A percentile compares a stretch with the other conserved stretches of the same genome.
Conservation (phyloP, 2,113 vertebrate species). For the Illadopsis cleaveri region DNA sequence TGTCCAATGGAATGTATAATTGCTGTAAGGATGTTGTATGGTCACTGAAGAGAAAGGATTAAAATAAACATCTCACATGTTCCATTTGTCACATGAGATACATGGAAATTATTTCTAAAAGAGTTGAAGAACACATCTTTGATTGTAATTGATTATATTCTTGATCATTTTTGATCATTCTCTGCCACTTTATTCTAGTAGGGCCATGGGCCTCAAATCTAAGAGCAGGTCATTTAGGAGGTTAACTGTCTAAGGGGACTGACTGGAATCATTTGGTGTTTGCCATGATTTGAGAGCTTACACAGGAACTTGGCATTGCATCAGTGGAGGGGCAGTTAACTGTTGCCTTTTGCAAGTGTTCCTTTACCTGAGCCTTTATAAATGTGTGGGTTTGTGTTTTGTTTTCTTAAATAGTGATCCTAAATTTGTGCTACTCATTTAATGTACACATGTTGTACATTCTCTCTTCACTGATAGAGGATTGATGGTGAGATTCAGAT, state of each 20-base stretch:
- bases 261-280: neutral
- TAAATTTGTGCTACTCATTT: neutral
- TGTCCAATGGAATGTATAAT: neutral
- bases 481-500: neutral
- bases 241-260: neutral
- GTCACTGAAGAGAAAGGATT: neutral
- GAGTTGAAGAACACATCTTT: neutral
- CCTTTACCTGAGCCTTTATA: neutral
- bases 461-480: neutral
- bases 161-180: neutral
- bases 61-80: neutral
- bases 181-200: neutral
- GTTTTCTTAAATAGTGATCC: neutral
- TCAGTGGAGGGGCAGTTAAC: neutral
- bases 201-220: neutral
- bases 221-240: neutral
- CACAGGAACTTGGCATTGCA: neutral
- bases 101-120: neutral
- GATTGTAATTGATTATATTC: neutral
- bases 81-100: neutral
- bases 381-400: neutral
- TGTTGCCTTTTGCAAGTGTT: neutral
- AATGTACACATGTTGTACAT: accelerated
- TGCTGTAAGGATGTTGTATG: neutral
- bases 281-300: neutral